Conservation (phyloP, 2,113 vertebrate genomes). For the Sclerurus mexicanus region DNA sequence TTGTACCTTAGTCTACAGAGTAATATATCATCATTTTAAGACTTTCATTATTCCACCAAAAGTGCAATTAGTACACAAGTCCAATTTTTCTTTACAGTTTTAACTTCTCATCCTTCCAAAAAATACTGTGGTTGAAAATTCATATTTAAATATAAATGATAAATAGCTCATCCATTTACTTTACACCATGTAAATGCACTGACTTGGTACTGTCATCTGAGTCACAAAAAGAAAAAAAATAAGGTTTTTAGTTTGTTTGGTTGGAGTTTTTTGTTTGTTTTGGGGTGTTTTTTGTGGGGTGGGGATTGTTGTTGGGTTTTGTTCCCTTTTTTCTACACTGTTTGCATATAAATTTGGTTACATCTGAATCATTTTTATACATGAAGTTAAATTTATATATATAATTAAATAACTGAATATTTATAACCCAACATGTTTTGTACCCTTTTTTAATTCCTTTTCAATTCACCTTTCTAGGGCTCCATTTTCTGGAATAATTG, state of each 20-base stretch:
- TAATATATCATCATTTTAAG: background rate
- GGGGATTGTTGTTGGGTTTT: background rate
- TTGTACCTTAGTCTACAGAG: conserved; percentile 43
- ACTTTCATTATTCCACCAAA: background rate
- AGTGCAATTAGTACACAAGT: background rate
- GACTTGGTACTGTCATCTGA: background rate
- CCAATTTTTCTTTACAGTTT: background rate
- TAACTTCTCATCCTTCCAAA: background rate
- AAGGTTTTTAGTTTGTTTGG: background rate
- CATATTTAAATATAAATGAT: background rate
- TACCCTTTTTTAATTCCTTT: background rate
- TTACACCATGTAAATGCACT: background rate
- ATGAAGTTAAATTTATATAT: background rate
- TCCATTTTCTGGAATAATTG: background rate
- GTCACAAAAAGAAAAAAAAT: background rate
- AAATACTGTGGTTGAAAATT: background rate
- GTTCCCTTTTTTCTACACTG: background rate
- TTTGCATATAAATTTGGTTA: background rate
- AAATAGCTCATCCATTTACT: background rate
- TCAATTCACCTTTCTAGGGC: background rate
- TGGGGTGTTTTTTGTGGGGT: background rate
- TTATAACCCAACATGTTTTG: background rate
- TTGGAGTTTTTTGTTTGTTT: background rate
- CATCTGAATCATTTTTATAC: background rate
- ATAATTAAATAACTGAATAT: background rate